phyloP scores from a whole-genome alignment of 2,113 vertebrate species.

The Brachionichthys hirsutus region DNA sequence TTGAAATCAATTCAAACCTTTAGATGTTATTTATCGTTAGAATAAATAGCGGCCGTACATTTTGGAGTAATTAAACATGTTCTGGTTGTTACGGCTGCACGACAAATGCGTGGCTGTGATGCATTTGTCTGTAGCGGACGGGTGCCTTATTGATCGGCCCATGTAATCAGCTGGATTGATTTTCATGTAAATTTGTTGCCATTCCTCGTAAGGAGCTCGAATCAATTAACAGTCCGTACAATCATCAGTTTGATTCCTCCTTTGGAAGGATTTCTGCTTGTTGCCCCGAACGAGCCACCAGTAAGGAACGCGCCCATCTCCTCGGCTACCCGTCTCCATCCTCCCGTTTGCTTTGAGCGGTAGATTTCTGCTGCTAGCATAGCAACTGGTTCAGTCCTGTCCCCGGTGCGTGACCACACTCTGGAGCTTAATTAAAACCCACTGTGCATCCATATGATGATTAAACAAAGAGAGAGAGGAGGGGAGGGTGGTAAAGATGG shows the following conservation, averaged over 20 bases:
- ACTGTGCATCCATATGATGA: conserved; percentile 74
- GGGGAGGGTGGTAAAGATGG: conserved; percentile 16
- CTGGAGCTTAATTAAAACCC: conserved; percentile 74
- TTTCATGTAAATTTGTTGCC: too few relatives aligned
- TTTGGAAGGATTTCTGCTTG: conserved; percentile 1
- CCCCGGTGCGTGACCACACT: conserved; percentile 45
- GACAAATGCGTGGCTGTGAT: too few relatives aligned
- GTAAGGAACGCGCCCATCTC: neutral
- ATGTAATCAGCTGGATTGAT: too few relatives aligned
- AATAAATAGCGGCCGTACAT: too few relatives aligned
- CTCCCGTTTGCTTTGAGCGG: conserved; percentile 22
- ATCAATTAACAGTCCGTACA: neutral
- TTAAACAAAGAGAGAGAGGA: conserved; percentile 40
- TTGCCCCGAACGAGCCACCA: neutral
- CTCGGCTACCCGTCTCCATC: conserved; percentile 10
- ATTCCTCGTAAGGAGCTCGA: too few relatives aligned
- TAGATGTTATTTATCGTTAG: too few relatives aligned
- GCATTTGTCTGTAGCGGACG: too few relatives aligned
- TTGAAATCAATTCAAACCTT: too few relatives aligned
- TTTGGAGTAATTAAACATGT: too few relatives aligned
- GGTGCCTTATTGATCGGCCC: too few relatives aligned
- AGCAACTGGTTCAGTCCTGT: conserved; percentile 49
- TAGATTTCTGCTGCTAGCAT: conserved; percentile 42
- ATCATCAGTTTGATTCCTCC: neutral
- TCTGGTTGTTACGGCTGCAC: too few relatives aligned